Percentiles rank a stretch among this genome's conserved stretches.
phyloP scores from a whole-genome alignment of 2,888 invertebrate species.

The Shargacucullia verbasci region DNA sequence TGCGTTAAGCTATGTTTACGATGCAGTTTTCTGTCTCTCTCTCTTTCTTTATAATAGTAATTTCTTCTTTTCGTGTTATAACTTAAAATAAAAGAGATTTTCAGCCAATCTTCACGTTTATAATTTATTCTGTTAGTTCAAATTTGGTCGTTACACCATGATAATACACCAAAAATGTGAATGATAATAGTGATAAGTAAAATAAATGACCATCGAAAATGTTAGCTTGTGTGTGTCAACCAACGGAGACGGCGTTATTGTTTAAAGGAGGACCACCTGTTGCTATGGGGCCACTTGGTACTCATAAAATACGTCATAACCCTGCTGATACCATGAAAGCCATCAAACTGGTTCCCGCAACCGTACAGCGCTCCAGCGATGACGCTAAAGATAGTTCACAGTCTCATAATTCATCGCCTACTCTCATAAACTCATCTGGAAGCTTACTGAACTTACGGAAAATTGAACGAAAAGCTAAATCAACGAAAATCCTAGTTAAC shows the following conservation, averaged over 20 bases:
- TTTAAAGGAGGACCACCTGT: constrained; percentile 87
- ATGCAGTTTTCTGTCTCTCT: constrained; percentile 17
- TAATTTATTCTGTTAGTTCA: constrained; percentile 12
- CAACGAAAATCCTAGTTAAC: constrained; percentile 86
- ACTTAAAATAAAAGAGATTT: constrained; percentile 49
- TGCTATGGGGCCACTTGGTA: constrained; percentile 87
- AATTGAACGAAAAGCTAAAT: constrained; percentile 84
- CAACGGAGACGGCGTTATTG: constrained; percentile 88
- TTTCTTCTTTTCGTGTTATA: constrained; percentile 12
- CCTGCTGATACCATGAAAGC: constrained; percentile 76
- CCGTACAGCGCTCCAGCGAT: constrained; percentile 71
- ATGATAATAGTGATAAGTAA: constrained; percentile 75
- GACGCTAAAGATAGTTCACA: constrained; percentile 74
- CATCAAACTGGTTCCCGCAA: constrained; percentile 73
- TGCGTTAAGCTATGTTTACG: constrained; percentile 14
- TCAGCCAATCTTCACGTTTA: constrained; percentile 60
- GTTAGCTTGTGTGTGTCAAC: constrained; percentile 92
- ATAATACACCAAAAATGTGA: constrained; percentile 72
- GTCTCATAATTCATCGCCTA: constrained; percentile 76
- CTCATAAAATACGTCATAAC: constrained; percentile 79
- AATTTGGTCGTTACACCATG: constrained; percentile 26
- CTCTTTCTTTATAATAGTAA: constrained; percentile 5
- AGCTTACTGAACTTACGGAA: constrained; percentile 81
- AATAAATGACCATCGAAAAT: constrained; percentile 83
- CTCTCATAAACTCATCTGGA: constrained; percentile 74